Base-by-base conservation (phyloP, 1,140 invertebrate species). In the Nilaparvata lugens region DNA sequence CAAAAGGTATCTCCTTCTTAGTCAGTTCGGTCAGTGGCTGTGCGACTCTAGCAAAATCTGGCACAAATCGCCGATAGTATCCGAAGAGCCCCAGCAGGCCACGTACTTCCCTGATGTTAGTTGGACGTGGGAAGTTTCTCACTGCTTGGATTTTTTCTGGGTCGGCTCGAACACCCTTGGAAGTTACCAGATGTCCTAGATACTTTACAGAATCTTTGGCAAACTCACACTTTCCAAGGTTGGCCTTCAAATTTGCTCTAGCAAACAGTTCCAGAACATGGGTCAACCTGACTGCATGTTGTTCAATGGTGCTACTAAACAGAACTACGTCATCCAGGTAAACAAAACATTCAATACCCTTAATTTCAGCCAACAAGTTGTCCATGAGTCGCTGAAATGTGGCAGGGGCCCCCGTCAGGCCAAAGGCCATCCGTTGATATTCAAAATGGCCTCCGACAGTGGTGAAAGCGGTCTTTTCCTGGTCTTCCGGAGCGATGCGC, bases 241-340 rank as follows among this genome's bases (percentile, higher is more conserved):
- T n/a, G n/a, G n/a, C n/a, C n/a, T n/a, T n/a, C n/a, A n/a, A n/a
- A n/a, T n/a, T n/a, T n/a, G n/a, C n/a, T n/a, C n/a, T n/a, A n/a
- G n/a, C n/a, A n/a, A n/a, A n/a, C n/a, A n/a, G n/a, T n/a, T n/a
- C n/a, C n/a, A n/a, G n/a, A n/a, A n/a, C n/a, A n/a, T n/a, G n/a
- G n/a, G n/a, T n/a, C n/a, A n/a, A n/a, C n/a, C 4, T 74, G 52
- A 31, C 66, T 58, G 2, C 56, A 56, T 73, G 70, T 68, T 72
- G 57, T 60, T 72, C 63, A 28, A 77, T 58, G 18, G 67, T 69
- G 14, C 52, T 62, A 3, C 65, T 64, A 51, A 67, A 76, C 5
- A 76, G 58, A 13, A 78, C 62, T 2, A 75, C 68, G 60, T 77
- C 74, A 53, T 78, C 76, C 18, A 76, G 43, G 52, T 76, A 78